These are phyloP conservation scores for Leptonema lineaticorne DNA, from an alignment of 1,140 invertebrate species.

Conservation along the genomic window DNA sequence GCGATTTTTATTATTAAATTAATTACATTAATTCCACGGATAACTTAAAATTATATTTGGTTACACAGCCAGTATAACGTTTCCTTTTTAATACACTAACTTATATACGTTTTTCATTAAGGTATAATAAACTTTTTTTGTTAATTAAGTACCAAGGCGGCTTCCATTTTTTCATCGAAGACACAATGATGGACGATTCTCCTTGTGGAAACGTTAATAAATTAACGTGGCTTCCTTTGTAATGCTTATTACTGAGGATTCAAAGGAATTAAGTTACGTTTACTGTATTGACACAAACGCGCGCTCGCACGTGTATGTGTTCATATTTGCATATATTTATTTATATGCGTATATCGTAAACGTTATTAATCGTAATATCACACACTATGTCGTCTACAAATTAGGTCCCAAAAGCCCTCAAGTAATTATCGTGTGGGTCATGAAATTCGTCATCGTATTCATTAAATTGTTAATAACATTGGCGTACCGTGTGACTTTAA, in stretches of 20 bases:
- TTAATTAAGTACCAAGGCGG: not conserved
- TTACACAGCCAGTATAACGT: not conserved
- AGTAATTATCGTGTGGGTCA: no score
- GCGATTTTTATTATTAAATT: no score
- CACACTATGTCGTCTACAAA: not conserved
- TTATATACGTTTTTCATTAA: not conserved
- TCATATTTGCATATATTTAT: not conserved
- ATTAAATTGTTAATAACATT: no score
- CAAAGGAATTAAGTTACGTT: no score
- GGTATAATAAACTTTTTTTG: not conserved
- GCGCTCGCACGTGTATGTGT: no score
- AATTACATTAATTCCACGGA: no score
- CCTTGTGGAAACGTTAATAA: not conserved
- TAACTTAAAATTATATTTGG: no score
- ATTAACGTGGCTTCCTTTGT: conserved; percentile 5
- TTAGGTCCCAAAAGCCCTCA: no score
- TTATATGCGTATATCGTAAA: not conserved
- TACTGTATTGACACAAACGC: no score
- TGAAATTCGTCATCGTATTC: no score
- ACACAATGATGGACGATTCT: not conserved
- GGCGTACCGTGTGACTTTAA: no score
- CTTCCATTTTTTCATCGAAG: not conserved
- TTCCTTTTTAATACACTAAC: not conserved
- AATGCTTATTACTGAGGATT: not conserved
- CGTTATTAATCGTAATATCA: not conserved